A percentile compares a stretch with the other conserved stretches of the same genome.
phyloP scores from a whole-genome alignment of 2,113 vertebrate species.

The human region GRCh38 chr3:22883001-22883500 shows the following conservation, averaged over 20 bases:
- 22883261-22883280: neutral
- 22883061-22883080: no score
- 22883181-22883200: no score
- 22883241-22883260: neutral
- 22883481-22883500: neutral
- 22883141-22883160: no score
- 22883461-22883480: slow-evolving; percentile 12
- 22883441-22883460: neutral
- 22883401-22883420: slow-evolving; percentile 5
- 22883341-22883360: neutral
- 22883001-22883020: no score
- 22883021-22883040: no score
- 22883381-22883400: slow-evolving; percentile 29
- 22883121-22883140: no score
- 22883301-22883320: neutral
- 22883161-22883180: no score
- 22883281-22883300: neutral
- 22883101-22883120: no score
- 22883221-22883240: neutral
- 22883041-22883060: no score
- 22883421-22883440: neutral
- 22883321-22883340: neutral
- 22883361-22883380: neutral
- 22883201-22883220: no score
- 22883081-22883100: no score